Base-by-base conservation (phyloP, 2,113 vertebrate genomes). In the Noturus placidus region DNA sequence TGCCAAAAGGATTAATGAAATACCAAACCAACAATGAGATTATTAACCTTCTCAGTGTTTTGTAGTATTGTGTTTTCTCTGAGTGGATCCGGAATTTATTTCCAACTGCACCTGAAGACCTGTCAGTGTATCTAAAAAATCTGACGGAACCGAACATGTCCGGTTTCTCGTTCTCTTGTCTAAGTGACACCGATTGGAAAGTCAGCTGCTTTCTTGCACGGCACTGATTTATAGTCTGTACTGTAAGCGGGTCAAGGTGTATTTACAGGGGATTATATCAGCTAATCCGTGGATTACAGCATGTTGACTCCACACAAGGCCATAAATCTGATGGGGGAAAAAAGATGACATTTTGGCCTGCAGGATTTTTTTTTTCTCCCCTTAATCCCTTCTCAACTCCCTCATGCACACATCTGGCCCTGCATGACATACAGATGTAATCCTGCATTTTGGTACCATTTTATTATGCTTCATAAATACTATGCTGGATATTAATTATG, bases 211-310 rank as follows among this genome's bases (percentile, higher is more conserved):
- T 61, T 4, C 27, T 42, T 81, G 33, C 65, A 30, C 0, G 54
- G 61, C 84, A 15, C 42, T 56, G 30, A 46, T 86, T 22, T 54
- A 79, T 70, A 38, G 54, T 52, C 57, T 87, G 85, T 30, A 87
- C 59, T 82, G 86, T 90, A 82, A 90, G 87, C 33, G 20, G 82
- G 86, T 89, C 90, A 92, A 94, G 94, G 90, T 93, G 95, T 96
- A 93, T 96, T 97, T 95, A 97, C 95, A 96, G 95, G 94, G 93
- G 95, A 96, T 97, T 96, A 96, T 96, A 92, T 93, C 95, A 95
- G 95, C 95, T 97, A 95, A 97, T 96, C 95, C 89, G 88, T 6
- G 94, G 95, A 96, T 96, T 96, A 96, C 95, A 95, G 94, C 93
- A 92, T 90, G 95, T 96, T 93, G 93, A 92, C 87, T 92, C 94